Evolutionary conservation across 1,140 invertebrate species (phyloP).

Genomic region (Bradynema listronoti): DNA sequence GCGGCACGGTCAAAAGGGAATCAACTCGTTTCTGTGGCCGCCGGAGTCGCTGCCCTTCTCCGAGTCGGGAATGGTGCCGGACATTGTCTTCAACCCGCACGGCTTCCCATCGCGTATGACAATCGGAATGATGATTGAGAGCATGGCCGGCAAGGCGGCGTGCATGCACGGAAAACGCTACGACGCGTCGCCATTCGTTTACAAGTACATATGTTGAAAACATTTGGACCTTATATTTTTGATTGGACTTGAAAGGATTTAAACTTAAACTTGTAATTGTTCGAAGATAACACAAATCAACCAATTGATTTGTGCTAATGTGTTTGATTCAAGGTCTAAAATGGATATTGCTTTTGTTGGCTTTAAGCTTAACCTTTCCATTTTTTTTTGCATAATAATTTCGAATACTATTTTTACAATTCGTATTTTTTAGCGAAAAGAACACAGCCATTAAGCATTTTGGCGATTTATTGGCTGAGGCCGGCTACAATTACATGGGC

Average conservation of each 20-base stretch:
- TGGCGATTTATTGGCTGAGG: slow-evolving; percentile 75
- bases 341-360: no score
- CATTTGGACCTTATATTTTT: no score
- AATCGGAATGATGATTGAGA: slow-evolving; percentile 98
- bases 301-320: no score
- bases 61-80: slow-evolving; percentile 85
- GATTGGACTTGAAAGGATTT: no score
- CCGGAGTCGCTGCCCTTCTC: slow-evolving; percentile 90
- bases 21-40: slow-evolving; percentile 85
- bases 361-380: no score
- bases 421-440: slow-evolving; percentile 71
- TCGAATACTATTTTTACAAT: no score
- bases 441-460: slow-evolving; percentile 91
- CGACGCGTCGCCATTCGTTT: slow-evolving; percentile 91
- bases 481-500: slow-evolving; percentile 91
- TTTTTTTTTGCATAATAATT: no score
- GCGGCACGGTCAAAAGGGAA: slow-evolving; percentile 94
- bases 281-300: no score
- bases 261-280: no score
- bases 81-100: slow-evolving; percentile 61
- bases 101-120: slow-evolving; percentile 99
- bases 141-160: slow-evolving; percentile 92
- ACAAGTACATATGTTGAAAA: slow-evolving; percentile 60
- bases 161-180: slow-evolving; percentile 81
- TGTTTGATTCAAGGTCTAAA: no score